Percentiles rank a stretch among this genome's conserved stretches.
phyloP scores from a whole-genome alignment of 2,888 invertebrate genomes.

The Drosophila buzzatii region DNA sequence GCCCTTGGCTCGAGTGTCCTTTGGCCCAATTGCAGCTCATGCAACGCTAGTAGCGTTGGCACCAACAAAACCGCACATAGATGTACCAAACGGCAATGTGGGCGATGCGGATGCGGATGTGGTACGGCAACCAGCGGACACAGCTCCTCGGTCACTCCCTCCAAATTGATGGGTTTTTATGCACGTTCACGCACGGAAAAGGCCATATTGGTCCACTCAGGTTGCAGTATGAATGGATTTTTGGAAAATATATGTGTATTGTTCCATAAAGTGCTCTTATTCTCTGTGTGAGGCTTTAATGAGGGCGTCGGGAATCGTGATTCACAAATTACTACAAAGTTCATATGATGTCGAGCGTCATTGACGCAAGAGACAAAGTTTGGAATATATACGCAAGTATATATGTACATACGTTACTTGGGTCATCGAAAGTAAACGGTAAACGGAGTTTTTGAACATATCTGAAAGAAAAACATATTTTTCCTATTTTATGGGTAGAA shows the following conservation, averaged over 20 bases:
- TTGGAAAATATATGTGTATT: not conserved
- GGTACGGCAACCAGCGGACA: conserved; percentile 45
- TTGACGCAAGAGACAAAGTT: not conserved
- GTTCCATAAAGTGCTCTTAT: not conserved
- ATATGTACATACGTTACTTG: too few species aligned
- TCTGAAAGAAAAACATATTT: too few species aligned
- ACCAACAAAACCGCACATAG: conserved; percentile 47
- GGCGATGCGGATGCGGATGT: conserved; percentile 18
- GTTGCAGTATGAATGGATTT: not conserved
- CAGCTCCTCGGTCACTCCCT: conserved; percentile 28
- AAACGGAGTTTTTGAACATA: too few species aligned
- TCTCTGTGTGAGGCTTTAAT: not conserved
- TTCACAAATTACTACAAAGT: not conserved
- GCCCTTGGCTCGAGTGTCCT: conserved; percentile 4
- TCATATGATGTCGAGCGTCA: not conserved
- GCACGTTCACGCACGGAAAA: not conserved
- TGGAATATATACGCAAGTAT: not conserved
- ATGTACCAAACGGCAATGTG: conserved; percentile 46
- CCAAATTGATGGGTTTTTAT: conserved; percentile 63
- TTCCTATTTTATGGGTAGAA: too few species aligned
- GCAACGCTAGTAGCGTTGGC: not conserved
- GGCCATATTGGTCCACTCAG: not conserved
- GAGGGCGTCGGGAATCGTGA: too few species aligned
- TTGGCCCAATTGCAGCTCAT: conserved; percentile 1
- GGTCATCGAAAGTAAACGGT: too few species aligned